Evolutionary conservation across 2,113 vertebrate genomes (phyloP).

Genomic region (Harpagus bidentatus): DNA sequence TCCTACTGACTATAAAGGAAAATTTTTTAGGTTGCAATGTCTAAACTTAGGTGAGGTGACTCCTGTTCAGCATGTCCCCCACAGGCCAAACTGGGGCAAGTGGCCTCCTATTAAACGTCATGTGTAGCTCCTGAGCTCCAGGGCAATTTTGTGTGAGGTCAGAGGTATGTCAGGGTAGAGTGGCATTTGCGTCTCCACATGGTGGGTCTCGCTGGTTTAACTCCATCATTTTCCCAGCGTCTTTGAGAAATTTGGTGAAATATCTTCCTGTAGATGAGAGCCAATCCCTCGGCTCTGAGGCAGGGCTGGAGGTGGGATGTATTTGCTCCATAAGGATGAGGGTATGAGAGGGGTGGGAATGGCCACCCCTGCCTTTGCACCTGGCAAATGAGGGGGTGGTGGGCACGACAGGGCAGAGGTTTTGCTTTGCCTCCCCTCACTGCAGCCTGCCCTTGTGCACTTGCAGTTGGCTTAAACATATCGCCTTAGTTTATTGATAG

Average conservation of each 20-base stretch:
- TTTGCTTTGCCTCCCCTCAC: not conserved
- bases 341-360: not conserved
- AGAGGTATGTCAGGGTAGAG: not conserved
- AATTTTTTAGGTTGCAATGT: not conserved
- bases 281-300: not conserved
- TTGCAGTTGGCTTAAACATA: not conserved
- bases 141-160: not conserved
- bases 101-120: not conserved
- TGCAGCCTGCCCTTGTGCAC: not conserved
- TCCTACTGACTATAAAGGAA: not conserved
- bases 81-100: not conserved
- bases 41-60: not conserved
- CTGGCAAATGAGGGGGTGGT: not conserved
- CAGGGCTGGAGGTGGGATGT: not conserved
- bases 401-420: not conserved
- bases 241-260: not conserved
- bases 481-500: not conserved
- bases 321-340: accelerated
- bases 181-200: not conserved
- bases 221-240: not conserved
- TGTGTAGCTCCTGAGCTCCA: not conserved
- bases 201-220: not conserved
- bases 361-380: not conserved
- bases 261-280: not conserved
- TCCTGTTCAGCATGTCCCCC: not conserved